Evolutionary conservation across 2,797 vertebrate species (phyloP).

Genomic region (Pangasius sanitwongsei): DNA sequence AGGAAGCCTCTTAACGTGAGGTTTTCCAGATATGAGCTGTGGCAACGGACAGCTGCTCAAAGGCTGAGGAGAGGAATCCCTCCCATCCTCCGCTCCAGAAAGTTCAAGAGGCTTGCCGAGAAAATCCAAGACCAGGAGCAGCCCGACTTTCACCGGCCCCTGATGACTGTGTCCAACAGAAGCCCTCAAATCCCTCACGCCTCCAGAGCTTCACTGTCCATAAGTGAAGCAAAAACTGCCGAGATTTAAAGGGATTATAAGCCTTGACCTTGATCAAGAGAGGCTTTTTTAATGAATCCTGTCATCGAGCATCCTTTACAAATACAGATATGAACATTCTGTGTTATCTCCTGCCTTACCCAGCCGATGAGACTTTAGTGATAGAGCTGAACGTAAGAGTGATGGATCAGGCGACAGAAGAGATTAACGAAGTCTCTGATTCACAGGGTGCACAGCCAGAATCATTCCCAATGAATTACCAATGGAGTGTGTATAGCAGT

Average conservation of each 20-base stretch:
- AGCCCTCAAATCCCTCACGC: slow-evolving; percentile 59
- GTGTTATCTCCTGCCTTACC: slow-evolving; percentile 48
- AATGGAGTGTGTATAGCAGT: slow-evolving; percentile 42
- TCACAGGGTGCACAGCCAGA: slow-evolving; percentile 36
- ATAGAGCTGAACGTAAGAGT: slow-evolving; percentile 53
- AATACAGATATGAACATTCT: slow-evolving; percentile 52
- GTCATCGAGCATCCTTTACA: slow-evolving; percentile 49
- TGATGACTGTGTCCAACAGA: slow-evolving; percentile 72
- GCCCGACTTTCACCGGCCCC: slow-evolving; percentile 71
- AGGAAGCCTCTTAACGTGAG: slow-evolving; percentile 76
- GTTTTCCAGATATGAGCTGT: slow-evolving; percentile 78
- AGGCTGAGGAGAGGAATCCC: slow-evolving; percentile 80
- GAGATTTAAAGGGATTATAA: slow-evolving; percentile 63
- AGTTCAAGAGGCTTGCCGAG: slow-evolving; percentile 72
- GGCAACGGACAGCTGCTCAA: slow-evolving; percentile 80
- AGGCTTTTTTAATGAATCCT: slow-evolving; percentile 54
- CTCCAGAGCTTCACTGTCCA: slow-evolving; percentile 50
- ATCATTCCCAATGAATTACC: slow-evolving; percentile 47
- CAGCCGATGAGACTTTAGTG: slow-evolving; percentile 46
- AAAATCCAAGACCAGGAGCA: slow-evolving; percentile 75
- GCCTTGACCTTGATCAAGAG: slow-evolving; percentile 67
- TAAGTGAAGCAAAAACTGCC: slow-evolving; percentile 54
- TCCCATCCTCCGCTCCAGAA: slow-evolving; percentile 73
- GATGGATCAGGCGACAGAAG: slow-evolving; percentile 45
- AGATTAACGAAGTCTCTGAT: slow-evolving; percentile 47